Conservation (phyloP, 2,888 invertebrate genomes). For the Steinernema scapterisci region DNA sequence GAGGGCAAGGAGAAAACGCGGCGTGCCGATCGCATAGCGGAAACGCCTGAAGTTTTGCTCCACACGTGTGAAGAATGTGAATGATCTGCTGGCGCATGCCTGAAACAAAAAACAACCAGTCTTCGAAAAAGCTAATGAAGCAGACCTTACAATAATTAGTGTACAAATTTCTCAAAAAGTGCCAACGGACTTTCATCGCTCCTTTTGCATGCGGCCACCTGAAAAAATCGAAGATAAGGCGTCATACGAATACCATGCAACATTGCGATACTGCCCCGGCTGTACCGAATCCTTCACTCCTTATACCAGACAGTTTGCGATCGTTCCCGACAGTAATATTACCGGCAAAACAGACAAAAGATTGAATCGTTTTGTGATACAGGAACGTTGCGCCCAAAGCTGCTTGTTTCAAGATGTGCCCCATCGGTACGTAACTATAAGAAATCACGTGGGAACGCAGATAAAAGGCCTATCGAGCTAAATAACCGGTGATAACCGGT, state of each 20-base stretch:
- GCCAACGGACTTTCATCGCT: slow-evolving; percentile 6
- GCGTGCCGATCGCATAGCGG: neutral
- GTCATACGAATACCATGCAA: no score
- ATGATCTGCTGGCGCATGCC: slow-evolving; percentile 5
- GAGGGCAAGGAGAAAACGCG: neutral
- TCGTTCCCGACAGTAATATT: no score
- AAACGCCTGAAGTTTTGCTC: neutral
- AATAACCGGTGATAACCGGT: neutral
- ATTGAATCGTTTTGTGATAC: no score
- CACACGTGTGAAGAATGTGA: neutral
- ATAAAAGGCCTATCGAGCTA: slow-evolving; percentile 7
- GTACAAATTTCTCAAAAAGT: neutral
- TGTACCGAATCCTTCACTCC: neutral
- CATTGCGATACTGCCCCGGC: neutral
- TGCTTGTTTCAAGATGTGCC: no score
- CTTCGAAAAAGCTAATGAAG: neutral
- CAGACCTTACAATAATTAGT: slow-evolving; percentile 1
- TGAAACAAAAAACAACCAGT: neutral
- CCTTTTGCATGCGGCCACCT: neutral
- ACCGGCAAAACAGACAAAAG: no score
- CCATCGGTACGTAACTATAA: neutral
- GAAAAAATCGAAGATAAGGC: neutral
- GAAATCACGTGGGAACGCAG: neutral
- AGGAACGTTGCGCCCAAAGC: no score
- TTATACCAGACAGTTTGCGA: neutral